Evolutionary conservation across 2,797 vertebrate genomes (phyloP).

Genomic region (Peromyscus nudipes): DNA sequence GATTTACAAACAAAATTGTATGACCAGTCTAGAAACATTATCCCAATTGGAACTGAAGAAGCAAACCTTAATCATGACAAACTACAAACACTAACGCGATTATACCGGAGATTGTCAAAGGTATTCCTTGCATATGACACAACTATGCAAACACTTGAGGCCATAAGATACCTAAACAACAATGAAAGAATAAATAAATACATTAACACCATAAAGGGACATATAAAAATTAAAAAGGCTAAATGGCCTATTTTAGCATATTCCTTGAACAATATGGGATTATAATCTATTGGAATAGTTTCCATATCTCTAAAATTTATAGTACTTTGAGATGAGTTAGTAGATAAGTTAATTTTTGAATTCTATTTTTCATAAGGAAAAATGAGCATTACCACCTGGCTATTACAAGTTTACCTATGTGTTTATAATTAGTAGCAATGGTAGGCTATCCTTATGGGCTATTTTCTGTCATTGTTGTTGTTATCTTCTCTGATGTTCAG

Average conservation of each 20-base stretch:
- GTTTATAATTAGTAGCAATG: not conserved
- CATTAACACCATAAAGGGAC: not conserved
- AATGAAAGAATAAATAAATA: conserved; percentile 35
- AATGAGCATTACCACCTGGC: not conserved
- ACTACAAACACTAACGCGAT: conserved; percentile 52
- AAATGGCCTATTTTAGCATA: conserved; percentile 35
- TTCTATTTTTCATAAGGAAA: not conserved
- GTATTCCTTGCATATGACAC: not conserved
- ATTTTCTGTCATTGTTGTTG: not conserved
- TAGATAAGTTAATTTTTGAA: conserved; percentile 13
- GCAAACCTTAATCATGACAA: not conserved
- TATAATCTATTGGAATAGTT: conserved; percentile 11
- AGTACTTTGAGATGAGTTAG: not conserved
- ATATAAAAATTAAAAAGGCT: not conserved
- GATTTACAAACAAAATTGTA: not conserved
- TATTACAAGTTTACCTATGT: not conserved
- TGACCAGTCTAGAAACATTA: conserved; percentile 7
- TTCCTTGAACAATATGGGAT: conserved; percentile 24
- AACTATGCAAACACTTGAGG: not conserved
- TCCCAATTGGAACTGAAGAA: not conserved
- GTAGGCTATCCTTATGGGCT: not conserved
- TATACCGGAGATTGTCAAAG: not conserved
- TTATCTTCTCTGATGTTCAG: not conserved
- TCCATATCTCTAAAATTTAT: conserved; percentile 10
- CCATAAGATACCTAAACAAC: not conserved